phyloP scores from a whole-genome alignment of 2,888 invertebrate genomes.

The Holacanthella duospinosa region DNA sequence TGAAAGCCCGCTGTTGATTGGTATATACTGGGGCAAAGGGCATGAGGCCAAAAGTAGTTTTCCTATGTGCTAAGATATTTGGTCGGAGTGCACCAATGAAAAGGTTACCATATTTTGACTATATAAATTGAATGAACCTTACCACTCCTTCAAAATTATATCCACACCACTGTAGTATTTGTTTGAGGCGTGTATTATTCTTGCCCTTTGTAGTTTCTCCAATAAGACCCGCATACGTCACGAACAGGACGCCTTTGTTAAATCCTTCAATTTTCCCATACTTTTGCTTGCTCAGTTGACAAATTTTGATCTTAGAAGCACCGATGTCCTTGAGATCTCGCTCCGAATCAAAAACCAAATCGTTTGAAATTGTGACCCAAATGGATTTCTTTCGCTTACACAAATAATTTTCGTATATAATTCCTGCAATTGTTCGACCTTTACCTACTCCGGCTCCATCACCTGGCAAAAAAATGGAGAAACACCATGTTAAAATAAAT shows the following conservation, averaged over 20 bases:
- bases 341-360: conserved; percentile 95
- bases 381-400: conserved; percentile 88
- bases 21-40: too few species aligned
- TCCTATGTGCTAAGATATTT: too few species aligned
- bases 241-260: conserved; percentile 82
- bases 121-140: too few species aligned
- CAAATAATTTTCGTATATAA: conserved; percentile 94
- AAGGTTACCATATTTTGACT: too few species aligned
- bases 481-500: too few species aligned
- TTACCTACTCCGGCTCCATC: conserved; percentile 98
- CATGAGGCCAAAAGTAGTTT: too few species aligned
- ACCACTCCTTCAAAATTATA: conserved; percentile 86
- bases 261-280: conserved; percentile 94
- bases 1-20: too few species aligned
- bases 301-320: conserved; percentile 75
- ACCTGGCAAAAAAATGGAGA: conserved; percentile 82
- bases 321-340: conserved; percentile 93
- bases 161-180: conserved; percentile 96
- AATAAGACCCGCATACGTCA: conserved; percentile 95
- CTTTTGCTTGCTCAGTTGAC: conserved; percentile 84
- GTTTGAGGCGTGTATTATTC: conserved; percentile 83
- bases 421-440: conserved; percentile 92
- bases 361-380: conserved; percentile 98
- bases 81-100: too few species aligned
- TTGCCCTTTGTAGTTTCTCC: conserved; percentile 89